Percentiles rank a stretch among this genome's conserved stretches.
Evolutionary conservation across 2,797 vertebrate genomes (phyloP).

Genomic region (Melanotaenia maccullochi): DNA sequence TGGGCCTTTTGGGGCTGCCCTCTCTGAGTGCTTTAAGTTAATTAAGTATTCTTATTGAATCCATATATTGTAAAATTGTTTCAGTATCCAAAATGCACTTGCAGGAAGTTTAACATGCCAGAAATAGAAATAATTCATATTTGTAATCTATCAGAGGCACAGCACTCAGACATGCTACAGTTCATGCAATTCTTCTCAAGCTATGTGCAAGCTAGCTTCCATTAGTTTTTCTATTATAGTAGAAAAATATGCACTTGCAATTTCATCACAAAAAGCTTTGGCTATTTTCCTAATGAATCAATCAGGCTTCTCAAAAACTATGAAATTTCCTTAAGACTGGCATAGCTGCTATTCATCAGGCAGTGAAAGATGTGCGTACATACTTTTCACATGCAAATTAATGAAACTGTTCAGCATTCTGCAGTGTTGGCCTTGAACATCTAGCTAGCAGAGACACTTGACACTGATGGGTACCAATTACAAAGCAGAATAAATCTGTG

Average conservation of each 20-base stretch:
- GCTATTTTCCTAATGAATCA: slow-evolving; percentile 7
- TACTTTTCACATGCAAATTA: slow-evolving; percentile 37
- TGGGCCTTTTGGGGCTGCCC: too few species aligned
- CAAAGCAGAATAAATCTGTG: slow-evolving; percentile 62
- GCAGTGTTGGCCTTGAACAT: slow-evolving; percentile 42
- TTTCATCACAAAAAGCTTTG: slow-evolving; percentile 20
- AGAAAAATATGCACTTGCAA: not conserved
- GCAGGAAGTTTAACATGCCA: slow-evolving; percentile 6
- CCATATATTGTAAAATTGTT: slow-evolving; percentile 33
- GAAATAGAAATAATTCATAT: slow-evolving; percentile 46
- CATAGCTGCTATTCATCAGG: slow-evolving; percentile 19
- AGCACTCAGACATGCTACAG: slow-evolving; percentile 15
- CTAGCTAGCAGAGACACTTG: slow-evolving; percentile 60
- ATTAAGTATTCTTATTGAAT: slow-evolving; percentile 11
- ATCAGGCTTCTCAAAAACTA: slow-evolving; percentile 12
- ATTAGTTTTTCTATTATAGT: not conserved
- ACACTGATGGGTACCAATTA: slow-evolving; percentile 74
- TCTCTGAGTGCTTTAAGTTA: too few species aligned
- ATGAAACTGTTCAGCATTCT: slow-evolving; percentile 26
- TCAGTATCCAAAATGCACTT: slow-evolving; percentile 15
- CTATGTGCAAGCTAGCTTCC: not conserved
- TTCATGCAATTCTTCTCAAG: slow-evolving; percentile 16
- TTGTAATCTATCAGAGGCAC: slow-evolving; percentile 8
- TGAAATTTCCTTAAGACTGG: not conserved
- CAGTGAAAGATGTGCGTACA: slow-evolving; percentile 3